Percentiles rank a stretch among this genome's conserved stretches.
These are phyloP conservation scores for Hormaphis cornu DNA, from an alignment of 1,140 invertebrate species.

Conservation along the genomic window DNA sequence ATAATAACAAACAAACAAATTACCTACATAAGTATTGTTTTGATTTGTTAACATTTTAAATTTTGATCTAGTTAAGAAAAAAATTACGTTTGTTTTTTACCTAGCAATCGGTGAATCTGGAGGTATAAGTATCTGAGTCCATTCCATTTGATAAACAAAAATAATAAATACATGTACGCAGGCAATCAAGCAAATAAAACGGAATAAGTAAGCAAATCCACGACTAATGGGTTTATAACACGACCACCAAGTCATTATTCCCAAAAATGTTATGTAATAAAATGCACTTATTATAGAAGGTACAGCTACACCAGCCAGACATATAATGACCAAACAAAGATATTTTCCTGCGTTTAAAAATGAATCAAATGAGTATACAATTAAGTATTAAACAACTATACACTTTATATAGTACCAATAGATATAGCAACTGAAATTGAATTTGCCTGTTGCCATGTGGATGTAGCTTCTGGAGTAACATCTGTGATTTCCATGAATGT, in stretches of 20 bases:
- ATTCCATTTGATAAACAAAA: constrained; percentile 80
- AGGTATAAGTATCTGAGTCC: constrained; percentile 62
- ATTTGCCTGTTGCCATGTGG: constrained; percentile 37
- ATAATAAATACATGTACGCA: constrained; percentile 64
- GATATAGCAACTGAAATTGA: constrained; percentile 12
- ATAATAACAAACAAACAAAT: not conserved
- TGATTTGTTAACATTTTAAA: too few relatives aligned
- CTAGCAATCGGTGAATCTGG: constrained; percentile 58
- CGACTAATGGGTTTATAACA: constrained; percentile 62
- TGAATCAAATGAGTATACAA: not conserved
- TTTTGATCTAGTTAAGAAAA: too few relatives aligned
- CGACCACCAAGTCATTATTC: constrained; percentile 78
- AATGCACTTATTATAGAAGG: constrained; percentile 69
- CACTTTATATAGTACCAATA: not conserved
- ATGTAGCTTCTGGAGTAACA: constrained; percentile 37
- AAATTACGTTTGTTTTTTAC: constrained; percentile 41
- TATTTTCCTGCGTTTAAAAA: constrained; percentile 53
- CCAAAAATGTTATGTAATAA: constrained; percentile 79
- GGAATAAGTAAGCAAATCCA: constrained; percentile 63
- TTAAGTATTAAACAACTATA: not conserved
- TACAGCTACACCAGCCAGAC: constrained; percentile 63
- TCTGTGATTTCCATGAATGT: constrained; percentile 31
- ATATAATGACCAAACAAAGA: constrained; percentile 58
- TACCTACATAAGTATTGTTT: too few relatives aligned
- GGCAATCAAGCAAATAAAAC: constrained; percentile 62